Evolutionary conservation across 1,140 invertebrate species (phyloP).

Genomic region (Papilio helenus): DNA sequence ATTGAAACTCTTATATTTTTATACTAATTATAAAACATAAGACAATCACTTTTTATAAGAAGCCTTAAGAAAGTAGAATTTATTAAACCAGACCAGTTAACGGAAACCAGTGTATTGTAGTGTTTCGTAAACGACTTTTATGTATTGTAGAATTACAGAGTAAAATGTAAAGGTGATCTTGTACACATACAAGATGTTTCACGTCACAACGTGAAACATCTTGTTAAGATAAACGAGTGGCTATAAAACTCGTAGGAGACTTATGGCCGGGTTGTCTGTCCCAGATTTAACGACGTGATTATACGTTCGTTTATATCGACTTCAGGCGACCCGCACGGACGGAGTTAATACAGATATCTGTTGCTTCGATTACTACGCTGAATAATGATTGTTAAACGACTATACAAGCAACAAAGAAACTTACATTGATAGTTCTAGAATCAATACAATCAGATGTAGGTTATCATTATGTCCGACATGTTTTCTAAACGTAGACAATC

Average conservation of each 20-base stretch:
- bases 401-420: too few relatives aligned
- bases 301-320: slow-evolving; percentile 9
- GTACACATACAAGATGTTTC: too few relatives aligned
- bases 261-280: slow-evolving; percentile 32
- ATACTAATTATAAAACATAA: too few relatives aligned
- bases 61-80: too few relatives aligned
- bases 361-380: slow-evolving; percentile 3
- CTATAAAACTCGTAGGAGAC: slow-evolving; percentile 36
- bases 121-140: not conserved
- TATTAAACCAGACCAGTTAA: too few relatives aligned
- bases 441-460: too few relatives aligned
- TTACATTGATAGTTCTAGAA: too few relatives aligned
- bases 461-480: not conserved
- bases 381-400: not conserved
- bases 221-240: slow-evolving; percentile 35
- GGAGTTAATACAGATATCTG: slow-evolving; percentile 15
- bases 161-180: slow-evolving; percentile 24
- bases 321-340: not conserved
- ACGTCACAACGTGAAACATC: slow-evolving; percentile 28
- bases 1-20: too few relatives aligned
- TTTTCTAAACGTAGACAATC: not conserved
- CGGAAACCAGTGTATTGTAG: too few relatives aligned
- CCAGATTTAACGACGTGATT: slow-evolving; percentile 37
- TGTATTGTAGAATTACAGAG: not conserved
- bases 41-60: too few relatives aligned